These are phyloP conservation scores for Metridium senile DNA, from an alignment of 92 coral and sea anemone genomes.

Conservation along the genomic window DNA sequence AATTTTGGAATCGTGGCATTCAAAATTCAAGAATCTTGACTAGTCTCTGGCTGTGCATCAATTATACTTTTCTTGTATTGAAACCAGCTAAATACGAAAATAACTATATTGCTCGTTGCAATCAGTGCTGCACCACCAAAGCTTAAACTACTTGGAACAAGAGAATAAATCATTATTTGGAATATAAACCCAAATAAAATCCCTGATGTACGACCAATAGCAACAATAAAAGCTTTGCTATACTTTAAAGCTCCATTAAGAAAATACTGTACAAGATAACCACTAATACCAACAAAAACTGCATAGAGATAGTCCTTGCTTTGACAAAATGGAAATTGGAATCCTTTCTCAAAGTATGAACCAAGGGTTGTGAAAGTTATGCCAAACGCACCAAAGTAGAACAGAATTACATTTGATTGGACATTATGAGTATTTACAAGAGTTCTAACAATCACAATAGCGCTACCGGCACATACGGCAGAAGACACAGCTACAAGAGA, in stretches of 20 bases:
- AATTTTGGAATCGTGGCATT: too few species aligned
- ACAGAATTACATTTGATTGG: neutral
- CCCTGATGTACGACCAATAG: slow-evolving; percentile 19
- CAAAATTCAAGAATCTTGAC: too few species aligned
- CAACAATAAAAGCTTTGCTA: slow-evolving; percentile 9
- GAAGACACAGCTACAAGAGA: slow-evolving; percentile 11
- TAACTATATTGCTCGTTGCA: neutral
- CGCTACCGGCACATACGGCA: neutral
- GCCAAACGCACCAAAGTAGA: slow-evolving; percentile 13
- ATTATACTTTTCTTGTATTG: too few species aligned
- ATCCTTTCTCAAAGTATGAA: slow-evolving; percentile 23
- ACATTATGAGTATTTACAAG: neutral
- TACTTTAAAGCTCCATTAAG: slow-evolving; percentile 4
- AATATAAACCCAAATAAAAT: slow-evolving; percentile 15
- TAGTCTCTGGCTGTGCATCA: neutral
- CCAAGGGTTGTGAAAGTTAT: slow-evolving; percentile 3
- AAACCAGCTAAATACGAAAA: slow-evolving; percentile 4
- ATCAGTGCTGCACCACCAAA: slow-evolving; percentile 27
- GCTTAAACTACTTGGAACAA: slow-evolving; percentile 21
- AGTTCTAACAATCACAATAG: neutral
- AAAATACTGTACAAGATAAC: neutral
- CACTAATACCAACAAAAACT: slow-evolving; percentile 2
- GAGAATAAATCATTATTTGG: slow-evolving; percentile 13
- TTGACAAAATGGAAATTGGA: slow-evolving; percentile 25
- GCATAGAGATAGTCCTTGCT: slow-evolving; percentile 21